These are phyloP conservation scores for Anthophora plumipes DNA, from an alignment of 2,888 invertebrate species.

Conservation along the genomic window DNA sequence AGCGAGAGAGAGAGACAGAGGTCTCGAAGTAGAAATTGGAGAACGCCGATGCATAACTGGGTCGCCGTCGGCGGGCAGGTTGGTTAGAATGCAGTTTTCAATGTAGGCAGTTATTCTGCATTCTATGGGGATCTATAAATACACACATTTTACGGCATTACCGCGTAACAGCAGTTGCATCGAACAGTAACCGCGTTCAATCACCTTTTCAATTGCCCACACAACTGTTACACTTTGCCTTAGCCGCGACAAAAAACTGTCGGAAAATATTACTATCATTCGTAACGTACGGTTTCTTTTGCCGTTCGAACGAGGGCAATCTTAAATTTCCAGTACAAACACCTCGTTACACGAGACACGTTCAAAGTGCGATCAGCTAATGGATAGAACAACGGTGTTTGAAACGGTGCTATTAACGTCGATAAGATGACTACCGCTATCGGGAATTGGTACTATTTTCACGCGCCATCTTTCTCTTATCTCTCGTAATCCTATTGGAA, in stretches of 20 bases:
- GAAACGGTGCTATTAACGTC: too few species aligned
- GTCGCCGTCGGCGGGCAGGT: conserved; percentile 65
- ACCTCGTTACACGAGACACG: neutral
- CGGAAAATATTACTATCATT: neutral
- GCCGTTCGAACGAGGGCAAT: neutral
- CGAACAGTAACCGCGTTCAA: conserved; percentile 12
- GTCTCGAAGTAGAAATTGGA: conserved; percentile 57
- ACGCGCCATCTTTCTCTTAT: too few species aligned
- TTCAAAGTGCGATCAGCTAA: neutral
- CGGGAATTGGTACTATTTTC: neutral
- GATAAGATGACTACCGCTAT: conserved; percentile 1
- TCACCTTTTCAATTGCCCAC: neutral
- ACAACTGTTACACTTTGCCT: neutral
- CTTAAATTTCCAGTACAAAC: neutral
- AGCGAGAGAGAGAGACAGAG: conserved; percentile 18
- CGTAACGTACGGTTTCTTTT: neutral
- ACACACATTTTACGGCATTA: conserved; percentile 31
- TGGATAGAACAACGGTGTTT: neutral
- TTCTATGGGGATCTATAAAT: conserved; percentile 51
- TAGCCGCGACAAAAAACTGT: neutral
- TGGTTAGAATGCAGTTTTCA: conserved; percentile 65
- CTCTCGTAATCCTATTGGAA: conserved; percentile 1
- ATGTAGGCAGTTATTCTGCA: conserved; percentile 57
- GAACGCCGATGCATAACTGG: conserved; percentile 62
- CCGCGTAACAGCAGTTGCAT: conserved; percentile 25